Evolutionary conservation across 2,113 vertebrate genomes (phyloP).

Genomic region (Balaenoptera acutorostrata): DNA sequence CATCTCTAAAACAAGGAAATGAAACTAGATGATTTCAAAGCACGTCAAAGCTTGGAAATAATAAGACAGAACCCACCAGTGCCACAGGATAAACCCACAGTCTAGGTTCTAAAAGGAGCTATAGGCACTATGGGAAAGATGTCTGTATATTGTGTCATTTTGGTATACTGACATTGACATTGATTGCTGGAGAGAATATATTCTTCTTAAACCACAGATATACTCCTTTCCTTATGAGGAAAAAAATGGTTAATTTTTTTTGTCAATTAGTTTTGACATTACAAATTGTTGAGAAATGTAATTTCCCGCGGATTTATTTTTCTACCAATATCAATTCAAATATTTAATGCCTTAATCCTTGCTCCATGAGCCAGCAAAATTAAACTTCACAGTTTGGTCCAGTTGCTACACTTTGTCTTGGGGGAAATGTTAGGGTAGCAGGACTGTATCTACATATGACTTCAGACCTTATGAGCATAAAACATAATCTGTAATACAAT

Average conservation of each 20-base stretch:
- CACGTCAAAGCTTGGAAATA: neutral
- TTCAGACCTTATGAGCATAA: neutral
- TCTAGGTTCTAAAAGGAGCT: neutral
- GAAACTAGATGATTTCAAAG: neutral
- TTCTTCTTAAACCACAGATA: neutral
- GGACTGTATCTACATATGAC: neutral
- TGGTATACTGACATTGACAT: neutral
- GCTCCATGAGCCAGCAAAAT: neutral
- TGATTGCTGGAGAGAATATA: neutral
- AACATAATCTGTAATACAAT: neutral
- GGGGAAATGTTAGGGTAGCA: neutral
- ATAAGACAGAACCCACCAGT: neutral
- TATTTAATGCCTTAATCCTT: neutral
- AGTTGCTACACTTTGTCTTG: neutral
- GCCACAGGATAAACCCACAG: neutral
- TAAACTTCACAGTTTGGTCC: neutral
- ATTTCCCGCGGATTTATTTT: neutral
- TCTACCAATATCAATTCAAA: slow-evolving; percentile 9
- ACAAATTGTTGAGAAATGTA: neutral
- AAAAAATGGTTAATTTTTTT: neutral
- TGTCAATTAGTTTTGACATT: neutral
- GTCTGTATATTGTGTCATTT: neutral
- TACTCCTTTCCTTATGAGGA: neutral
- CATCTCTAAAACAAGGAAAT: neutral
- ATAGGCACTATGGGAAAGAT: neutral